Evolutionary conservation across 2,888 invertebrate genomes (phyloP).

Genomic region (Drosophila peninsularis): DNA sequence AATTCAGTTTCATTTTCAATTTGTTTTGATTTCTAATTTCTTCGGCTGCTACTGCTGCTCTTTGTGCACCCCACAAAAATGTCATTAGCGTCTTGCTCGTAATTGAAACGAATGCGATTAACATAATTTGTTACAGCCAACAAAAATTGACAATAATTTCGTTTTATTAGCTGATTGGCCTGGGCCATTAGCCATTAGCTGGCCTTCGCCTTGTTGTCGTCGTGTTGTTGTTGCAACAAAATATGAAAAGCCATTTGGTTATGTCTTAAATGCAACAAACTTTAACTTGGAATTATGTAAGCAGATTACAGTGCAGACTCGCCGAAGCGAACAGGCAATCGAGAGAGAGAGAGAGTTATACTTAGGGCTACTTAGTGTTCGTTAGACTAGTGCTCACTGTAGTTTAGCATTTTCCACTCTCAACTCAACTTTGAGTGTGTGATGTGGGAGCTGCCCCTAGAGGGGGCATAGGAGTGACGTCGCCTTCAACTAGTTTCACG

Average conservation of each 20-base stretch:
- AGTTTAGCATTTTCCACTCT: not conserved
- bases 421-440: not conserved
- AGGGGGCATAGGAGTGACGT: slow-evolving; percentile 30
- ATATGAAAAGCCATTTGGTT: slow-evolving; percentile 53
- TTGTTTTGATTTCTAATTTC: slow-evolving; percentile 36
- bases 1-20: slow-evolving; percentile 14
- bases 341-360: not conserved
- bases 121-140: slow-evolving; percentile 69
- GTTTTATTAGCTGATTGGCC: slow-evolving; percentile 69
- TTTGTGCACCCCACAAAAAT: slow-evolving; percentile 33
- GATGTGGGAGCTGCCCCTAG: not conserved
- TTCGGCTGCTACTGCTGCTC: not conserved
- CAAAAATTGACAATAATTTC: slow-evolving; percentile 67
- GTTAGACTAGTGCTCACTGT: not conserved
- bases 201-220: no score
- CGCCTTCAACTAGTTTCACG: slow-evolving; percentile 42
- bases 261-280: slow-evolving; percentile 43
- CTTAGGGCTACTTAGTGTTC: not conserved
- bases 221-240: slow-evolving; percentile 22
- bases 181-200: slow-evolving; percentile 57
- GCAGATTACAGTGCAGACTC: slow-evolving; percentile 11
- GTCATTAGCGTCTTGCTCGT: slow-evolving; percentile 57
- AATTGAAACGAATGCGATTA: slow-evolving; percentile 82
- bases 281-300: slow-evolving; percentile 49
- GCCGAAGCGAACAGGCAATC: not conserved